A percentile compares a stretch with the other conserved stretches of the same genome.
Conservation (phyloP, 2,797 vertebrate species). For the Rallus crepitans region DNA sequence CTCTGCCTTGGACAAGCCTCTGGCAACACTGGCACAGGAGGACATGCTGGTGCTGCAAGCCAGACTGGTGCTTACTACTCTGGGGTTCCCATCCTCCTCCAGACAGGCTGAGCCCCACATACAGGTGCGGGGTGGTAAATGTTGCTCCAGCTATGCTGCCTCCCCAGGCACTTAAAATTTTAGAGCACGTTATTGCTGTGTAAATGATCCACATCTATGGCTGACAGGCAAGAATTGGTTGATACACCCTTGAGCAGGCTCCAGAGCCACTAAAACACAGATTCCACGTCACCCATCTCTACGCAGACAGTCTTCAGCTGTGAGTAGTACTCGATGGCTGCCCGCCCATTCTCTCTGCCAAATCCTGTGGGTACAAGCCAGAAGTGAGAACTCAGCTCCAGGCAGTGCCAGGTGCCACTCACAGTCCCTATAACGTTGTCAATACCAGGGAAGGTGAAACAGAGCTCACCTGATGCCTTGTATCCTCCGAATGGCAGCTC, state of each 20-base stretch:
- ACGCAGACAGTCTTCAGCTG: conserved; percentile 96
- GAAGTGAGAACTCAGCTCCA: not conserved
- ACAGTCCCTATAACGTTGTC: accelerated
- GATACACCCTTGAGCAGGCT: not conserved
- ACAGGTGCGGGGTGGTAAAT: not conserved
- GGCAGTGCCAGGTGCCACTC: not conserved
- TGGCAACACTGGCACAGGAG: not conserved
- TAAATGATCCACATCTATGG: not conserved
- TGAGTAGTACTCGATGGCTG: conserved; percentile 92
- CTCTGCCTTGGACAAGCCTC: not conserved
- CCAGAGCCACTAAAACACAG: conserved; percentile 79
- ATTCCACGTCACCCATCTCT: conserved; percentile 94
- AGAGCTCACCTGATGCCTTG: conserved; percentile 91
- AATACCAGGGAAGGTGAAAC: not conserved
- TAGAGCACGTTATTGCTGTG: not conserved
- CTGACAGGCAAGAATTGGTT: not conserved
- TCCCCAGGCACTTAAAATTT: not conserved
- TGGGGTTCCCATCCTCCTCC: not conserved
- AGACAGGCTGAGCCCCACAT: not conserved
- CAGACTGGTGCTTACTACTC: not conserved
- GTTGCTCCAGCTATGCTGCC: not conserved
- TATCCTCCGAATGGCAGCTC: conserved; percentile 96
- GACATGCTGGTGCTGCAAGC: not conserved
- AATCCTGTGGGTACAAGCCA: conserved; percentile 84
- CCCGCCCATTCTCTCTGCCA: conserved; percentile 93